A percentile compares a stretch with the other conserved stretches of the same genome.
Conservation (phyloP, 2,888 invertebrate genomes). For the Leucophenga maculata region DNA sequence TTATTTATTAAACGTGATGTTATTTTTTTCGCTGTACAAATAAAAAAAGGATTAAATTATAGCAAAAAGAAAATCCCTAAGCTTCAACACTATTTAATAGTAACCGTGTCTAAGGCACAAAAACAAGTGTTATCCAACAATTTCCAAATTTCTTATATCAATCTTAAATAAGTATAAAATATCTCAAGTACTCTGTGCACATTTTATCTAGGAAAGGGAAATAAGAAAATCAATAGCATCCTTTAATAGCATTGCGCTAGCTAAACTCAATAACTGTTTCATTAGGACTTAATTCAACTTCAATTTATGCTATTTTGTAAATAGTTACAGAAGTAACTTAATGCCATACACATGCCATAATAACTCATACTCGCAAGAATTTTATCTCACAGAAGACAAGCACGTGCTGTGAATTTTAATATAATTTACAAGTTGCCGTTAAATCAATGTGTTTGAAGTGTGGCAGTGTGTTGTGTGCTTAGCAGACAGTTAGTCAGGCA, state of each 20-base stretch:
- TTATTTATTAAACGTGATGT: no score
- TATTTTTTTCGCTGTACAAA: no score
- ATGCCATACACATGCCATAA: not conserved
- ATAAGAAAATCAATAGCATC: slow-evolving; percentile 49
- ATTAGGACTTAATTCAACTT: slow-evolving; percentile 34
- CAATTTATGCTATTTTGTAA: slow-evolving; percentile 9
- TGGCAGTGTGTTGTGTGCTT: slow-evolving; percentile 15
- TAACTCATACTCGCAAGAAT: not conserved
- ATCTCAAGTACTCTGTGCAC: no score
- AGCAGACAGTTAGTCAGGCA: no score
- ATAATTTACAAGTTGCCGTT: slow-evolving; percentile 44
- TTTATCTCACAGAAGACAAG: slow-evolving; percentile 23
- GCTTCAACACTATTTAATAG: no score
- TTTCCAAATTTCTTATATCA: no score
- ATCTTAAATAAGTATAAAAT: no score
- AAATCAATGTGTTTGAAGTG: slow-evolving; percentile 39
- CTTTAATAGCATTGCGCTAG: slow-evolving; percentile 51
- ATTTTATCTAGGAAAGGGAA: no score
- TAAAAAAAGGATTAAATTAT: no score
- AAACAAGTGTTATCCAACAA: no score
- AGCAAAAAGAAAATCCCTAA: no score
- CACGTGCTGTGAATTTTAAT: slow-evolving; percentile 51
- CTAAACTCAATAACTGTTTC: slow-evolving; percentile 35
- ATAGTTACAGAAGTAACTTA: slow-evolving; percentile 10
- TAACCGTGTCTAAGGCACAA: no score